phyloP scores from a whole-genome alignment of 1,140 invertebrate genomes.

The Spodoptera litura region DNA sequence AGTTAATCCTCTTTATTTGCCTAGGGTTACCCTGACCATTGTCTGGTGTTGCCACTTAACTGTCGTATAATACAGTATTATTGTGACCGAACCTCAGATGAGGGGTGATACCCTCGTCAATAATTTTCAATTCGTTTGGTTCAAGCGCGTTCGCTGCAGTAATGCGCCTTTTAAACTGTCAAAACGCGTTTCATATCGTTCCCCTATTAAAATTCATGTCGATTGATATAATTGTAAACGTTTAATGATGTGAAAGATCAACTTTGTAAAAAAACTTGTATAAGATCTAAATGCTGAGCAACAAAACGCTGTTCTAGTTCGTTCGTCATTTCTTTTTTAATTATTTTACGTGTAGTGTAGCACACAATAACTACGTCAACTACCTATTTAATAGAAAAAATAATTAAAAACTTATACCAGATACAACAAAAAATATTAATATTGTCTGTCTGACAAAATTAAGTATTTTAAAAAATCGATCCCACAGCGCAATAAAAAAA shows the following conservation, averaged over 20 bases:
- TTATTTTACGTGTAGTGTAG: too few species aligned
- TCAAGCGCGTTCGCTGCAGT: slow-evolving; percentile 39
- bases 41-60: slow-evolving; percentile 54
- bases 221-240: not conserved
- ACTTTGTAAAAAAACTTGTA: not conserved
- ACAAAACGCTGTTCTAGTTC: too few species aligned
- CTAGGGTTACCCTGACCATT: slow-evolving; percentile 48
- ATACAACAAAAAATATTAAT: too few species aligned
- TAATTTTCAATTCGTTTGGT: slow-evolving; percentile 54
- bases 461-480: too few species aligned
- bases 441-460: too few species aligned
- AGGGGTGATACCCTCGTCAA: slow-evolving; percentile 59
- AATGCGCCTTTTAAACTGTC: slow-evolving; percentile 49
- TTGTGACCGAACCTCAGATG: slow-evolving; percentile 51
- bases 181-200: slow-evolving; percentile 20
- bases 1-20: slow-evolving; percentile 27
- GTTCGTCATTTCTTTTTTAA: too few species aligned
- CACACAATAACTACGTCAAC: too few species aligned
- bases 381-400: too few species aligned
- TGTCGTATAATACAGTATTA: slow-evolving; percentile 61
- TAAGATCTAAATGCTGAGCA: too few species aligned
- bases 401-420: too few species aligned
- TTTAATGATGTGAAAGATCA: slow-evolving; percentile 15
- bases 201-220: slow-evolving; percentile 1
- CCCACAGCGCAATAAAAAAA: too few species aligned